These are phyloP conservation scores for Zaprionus bogoriensis DNA, from an alignment of 2,888 invertebrate species.

Conservation along the genomic window DNA sequence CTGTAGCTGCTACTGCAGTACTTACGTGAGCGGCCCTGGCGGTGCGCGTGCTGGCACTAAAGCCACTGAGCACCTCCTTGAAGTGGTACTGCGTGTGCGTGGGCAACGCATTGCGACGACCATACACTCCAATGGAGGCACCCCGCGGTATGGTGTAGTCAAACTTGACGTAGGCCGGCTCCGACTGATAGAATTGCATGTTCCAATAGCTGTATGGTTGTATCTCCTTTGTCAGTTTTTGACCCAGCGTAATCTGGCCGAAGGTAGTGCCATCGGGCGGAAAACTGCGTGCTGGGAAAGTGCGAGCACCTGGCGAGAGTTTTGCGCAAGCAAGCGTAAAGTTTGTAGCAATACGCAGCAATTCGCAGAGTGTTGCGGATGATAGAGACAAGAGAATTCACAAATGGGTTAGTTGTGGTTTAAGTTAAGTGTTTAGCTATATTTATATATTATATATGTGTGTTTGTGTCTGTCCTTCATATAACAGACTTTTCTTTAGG, in stretches of 20 bases:
- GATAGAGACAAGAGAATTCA: no score
- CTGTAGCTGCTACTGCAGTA: constrained; percentile 72
- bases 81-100: constrained; percentile 99
- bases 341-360: constrained; percentile 7
- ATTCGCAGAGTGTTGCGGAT: no score
- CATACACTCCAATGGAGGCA: constrained; percentile 97
- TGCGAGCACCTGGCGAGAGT: constrained; percentile 92
- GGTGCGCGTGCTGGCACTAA: constrained; percentile 93
- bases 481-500: no score
- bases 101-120: constrained; percentile 95
- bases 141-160: constrained; percentile 96
- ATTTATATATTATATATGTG: no score
- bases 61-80: constrained; percentile 95
- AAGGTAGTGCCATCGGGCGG: constrained; percentile 97
- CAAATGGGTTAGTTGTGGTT: no score
- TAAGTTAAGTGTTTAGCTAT: no score
- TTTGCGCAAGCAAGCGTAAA: no score
- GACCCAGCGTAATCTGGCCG: constrained; percentile 93
- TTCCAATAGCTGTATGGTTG: constrained; percentile 98
- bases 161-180: constrained; percentile 96
- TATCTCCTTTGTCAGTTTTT: constrained; percentile 93
- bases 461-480: no score
- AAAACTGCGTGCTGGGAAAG: constrained; percentile 94
- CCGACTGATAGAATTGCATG: constrained; percentile 97
- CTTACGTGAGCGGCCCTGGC: constrained; percentile 94